These are phyloP conservation scores for Acestrorhynchus altus DNA, from an alignment of 2,797 vertebrate genomes.

Conservation along the genomic window DNA sequence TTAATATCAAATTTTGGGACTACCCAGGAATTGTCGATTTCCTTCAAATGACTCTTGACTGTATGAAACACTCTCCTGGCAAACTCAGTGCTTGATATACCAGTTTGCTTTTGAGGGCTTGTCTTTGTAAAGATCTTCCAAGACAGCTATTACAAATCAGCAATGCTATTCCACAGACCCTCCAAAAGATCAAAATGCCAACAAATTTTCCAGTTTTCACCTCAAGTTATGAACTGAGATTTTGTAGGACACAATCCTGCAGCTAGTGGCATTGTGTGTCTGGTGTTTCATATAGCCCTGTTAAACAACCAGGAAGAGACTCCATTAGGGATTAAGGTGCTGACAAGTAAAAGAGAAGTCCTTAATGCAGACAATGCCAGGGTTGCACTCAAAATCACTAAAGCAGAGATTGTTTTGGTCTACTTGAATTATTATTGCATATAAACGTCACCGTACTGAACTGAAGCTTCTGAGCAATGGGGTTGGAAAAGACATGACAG, in stretches of 20 bases:
- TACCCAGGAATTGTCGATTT: slow-evolving; percentile 20
- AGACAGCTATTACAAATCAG: slow-evolving; percentile 48
- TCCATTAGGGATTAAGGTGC: slow-evolving; percentile 14
- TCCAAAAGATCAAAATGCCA: slow-evolving; percentile 42
- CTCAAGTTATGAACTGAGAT: slow-evolving; percentile 31
- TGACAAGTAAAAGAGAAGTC: not conserved
- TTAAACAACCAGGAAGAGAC: slow-evolving; percentile 14
- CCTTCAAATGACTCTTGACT: slow-evolving; percentile 42
- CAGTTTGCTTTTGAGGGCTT: slow-evolving; percentile 40
- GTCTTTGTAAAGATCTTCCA: slow-evolving; percentile 47
- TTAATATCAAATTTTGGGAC: slow-evolving; percentile 41
- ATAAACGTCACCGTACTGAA: not conserved
- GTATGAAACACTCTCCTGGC: slow-evolving; percentile 24
- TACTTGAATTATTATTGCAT: not conserved
- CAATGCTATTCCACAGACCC: slow-evolving; percentile 27
- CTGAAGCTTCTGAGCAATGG: not conserved
- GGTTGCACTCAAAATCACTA: not conserved
- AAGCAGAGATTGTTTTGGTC: not conserved
- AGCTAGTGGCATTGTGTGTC: slow-evolving; percentile 18
- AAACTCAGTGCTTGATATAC: slow-evolving; percentile 46
- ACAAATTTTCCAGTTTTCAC: slow-evolving; percentile 33
- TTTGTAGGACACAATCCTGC: slow-evolving; percentile 15
- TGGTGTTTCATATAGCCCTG: slow-evolving; percentile 27
- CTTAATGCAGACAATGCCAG: not conserved
- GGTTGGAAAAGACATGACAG: slow-evolving; percentile 4